Evolutionary conservation across 2,113 vertebrate genomes (phyloP).

Genomic region (Zosterops lateralis): DNA sequence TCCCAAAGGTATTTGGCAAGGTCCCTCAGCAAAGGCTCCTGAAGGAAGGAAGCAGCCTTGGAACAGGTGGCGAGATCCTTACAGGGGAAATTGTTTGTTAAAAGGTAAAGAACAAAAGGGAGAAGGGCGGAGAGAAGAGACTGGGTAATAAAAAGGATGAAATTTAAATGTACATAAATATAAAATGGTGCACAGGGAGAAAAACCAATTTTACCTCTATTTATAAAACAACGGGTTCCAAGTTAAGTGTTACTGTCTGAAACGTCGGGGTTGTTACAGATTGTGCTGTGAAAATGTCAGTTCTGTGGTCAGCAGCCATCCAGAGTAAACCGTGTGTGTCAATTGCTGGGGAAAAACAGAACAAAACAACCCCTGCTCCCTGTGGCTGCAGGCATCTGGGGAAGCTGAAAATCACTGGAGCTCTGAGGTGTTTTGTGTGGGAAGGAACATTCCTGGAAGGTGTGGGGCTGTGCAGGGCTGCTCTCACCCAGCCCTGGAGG

Average conservation of each 20-base stretch:
- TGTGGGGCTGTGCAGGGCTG: neutral
- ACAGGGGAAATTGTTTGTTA: neutral
- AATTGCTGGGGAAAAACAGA: neutral
- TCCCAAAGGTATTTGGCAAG: neutral
- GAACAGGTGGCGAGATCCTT: neutral
- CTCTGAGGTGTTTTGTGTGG: neutral
- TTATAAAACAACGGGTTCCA: slow-evolving; percentile 1
- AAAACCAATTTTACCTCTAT: slow-evolving; percentile 27
- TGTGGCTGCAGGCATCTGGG: neutral
- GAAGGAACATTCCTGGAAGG: neutral
- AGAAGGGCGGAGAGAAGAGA: neutral
- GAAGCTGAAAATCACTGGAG: neutral
- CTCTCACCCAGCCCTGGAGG: neutral
- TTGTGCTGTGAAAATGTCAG: neutral
- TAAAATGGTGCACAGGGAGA: neutral
- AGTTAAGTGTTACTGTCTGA: neutral
- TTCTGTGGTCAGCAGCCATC: neutral
- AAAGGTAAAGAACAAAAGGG: neutral
- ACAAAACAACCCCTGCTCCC: neutral
- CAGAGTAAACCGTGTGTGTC: neutral
- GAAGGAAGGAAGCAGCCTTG: neutral
- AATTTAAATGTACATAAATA: slow-evolving; percentile 5
- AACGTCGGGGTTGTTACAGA: neutral
- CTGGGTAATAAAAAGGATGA: slow-evolving; percentile 3
- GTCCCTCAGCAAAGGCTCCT: neutral